Evolutionary conservation across 35 echinoderm and acorn worm species (phyloP), one percentile per base, ranked within the genome.

Genomic region (Patiria miniata): DNA sequence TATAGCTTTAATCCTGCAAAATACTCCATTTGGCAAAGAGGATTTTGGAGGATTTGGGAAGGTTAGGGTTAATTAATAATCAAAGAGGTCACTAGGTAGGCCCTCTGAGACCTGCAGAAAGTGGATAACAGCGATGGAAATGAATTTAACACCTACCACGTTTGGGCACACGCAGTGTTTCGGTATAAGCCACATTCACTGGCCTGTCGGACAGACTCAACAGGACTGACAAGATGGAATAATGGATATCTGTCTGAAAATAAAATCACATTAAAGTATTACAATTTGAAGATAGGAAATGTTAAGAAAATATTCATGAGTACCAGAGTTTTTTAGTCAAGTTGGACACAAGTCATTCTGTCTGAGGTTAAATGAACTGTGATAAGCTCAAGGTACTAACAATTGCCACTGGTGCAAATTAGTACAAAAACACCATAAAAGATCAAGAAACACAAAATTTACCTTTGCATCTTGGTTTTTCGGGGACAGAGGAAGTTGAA

Each of bases 221-320:
- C 77, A 97, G 78, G 10, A 97, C 82, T 10, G 91, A 97, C 18
- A 97, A 73, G 9, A 97, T 73, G 4, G 91, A 81, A 86, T 97
- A 97, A 53, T 97, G 95, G 14, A 44, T 79, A 57, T 97, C 95
- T 42, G 91, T 93, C 95, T 97, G 80, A 50, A 81, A 61, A 47
- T 9, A 51, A 21, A 36, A 82, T 12, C 22, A 52, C 18, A 33
- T 80, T 17, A 40, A 39, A 39, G 30, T 16, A 81, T 12, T 18
- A 51, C n/a, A n/a, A n/a, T n/a, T n/a, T n/a, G n/a, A n/a, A n/a
- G n/a, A n/a, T n/a, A n/a, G n/a, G n/a, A n/a, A n/a, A n/a, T n/a
- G n/a, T n/a, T n/a, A n/a, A n/a, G n/a, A n/a, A n/a, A n/a, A n/a
- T n/a, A n/a, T n/a, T n/a, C n/a, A n/a, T n/a, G n/a, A n/a, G n/a